Conservation (phyloP, 2,797 vertebrate genomes). For the Hydrophis major region DNA sequence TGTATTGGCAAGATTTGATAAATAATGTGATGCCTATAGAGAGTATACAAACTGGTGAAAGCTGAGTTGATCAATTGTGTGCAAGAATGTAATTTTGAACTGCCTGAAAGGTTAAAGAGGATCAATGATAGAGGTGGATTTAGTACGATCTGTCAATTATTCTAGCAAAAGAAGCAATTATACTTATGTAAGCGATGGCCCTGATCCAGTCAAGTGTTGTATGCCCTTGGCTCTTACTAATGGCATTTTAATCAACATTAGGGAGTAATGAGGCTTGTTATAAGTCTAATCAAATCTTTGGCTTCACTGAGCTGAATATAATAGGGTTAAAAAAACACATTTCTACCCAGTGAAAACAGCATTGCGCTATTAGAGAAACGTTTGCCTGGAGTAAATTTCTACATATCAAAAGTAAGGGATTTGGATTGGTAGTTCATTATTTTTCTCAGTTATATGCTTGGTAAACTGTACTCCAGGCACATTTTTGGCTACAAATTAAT, state of each 20-base stretch:
- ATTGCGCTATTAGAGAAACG: fast-evolving
- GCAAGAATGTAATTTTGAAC: not conserved
- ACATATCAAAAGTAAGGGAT: not conserved
- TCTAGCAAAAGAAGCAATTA: not conserved
- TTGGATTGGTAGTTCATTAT: not conserved
- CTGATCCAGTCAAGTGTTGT: constrained; percentile 17
- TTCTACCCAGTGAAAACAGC: not conserved
- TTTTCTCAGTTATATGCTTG: not conserved
- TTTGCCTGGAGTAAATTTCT: not conserved
- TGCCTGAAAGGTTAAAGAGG: not conserved
- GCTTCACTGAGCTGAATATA: not conserved
- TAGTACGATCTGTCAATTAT: not conserved
- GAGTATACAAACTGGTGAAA: not conserved
- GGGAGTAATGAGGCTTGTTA: constrained; percentile 5
- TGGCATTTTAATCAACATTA: constrained; percentile 15
- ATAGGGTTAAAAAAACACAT: not conserved
- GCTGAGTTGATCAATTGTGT: not conserved
- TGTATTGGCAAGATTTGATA: not conserved
- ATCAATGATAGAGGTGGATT: not conserved
- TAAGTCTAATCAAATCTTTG: constrained; percentile 12
- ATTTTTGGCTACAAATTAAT: not conserved
- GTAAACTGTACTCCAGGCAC: not conserved
- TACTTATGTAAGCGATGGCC: constrained; percentile 13
- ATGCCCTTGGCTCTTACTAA: constrained; percentile 2
- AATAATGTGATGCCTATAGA: not conserved